Conservation (phyloP, 2,797 vertebrate species). For the Labeo calbasu region DNA sequence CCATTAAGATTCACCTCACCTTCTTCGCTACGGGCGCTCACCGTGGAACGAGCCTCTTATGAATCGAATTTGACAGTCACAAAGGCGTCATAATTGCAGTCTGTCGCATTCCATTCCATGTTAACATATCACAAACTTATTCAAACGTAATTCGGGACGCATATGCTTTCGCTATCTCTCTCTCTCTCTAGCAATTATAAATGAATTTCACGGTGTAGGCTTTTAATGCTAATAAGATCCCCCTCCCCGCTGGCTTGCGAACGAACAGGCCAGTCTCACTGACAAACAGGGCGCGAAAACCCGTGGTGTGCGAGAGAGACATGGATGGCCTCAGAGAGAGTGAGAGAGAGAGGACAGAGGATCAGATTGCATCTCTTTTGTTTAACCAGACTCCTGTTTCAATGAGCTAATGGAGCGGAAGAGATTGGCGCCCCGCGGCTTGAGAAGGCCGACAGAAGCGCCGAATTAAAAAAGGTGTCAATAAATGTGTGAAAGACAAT, state of each 20-base stretch:
- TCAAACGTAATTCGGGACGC: conserved; percentile 62
- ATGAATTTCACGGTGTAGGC: conserved; percentile 80
- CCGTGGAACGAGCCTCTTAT: conserved; percentile 36
- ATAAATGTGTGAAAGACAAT: conserved; percentile 85
- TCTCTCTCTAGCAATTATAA: conserved; percentile 73
- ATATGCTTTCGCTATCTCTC: conserved; percentile 48
- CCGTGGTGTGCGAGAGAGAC: conserved; percentile 28
- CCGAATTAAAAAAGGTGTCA: conserved; percentile 79
- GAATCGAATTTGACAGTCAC: conserved; percentile 78
- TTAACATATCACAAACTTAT: conserved; percentile 78
- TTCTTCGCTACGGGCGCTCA: conserved; percentile 28
- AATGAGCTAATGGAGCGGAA: conserved; percentile 96
- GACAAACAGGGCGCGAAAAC: conserved; percentile 46
- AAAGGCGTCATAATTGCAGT: conserved; percentile 80
- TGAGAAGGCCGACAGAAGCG: conserved; percentile 80
- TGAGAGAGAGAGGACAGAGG: conserved; percentile 46
- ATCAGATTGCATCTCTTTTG: conserved; percentile 85
- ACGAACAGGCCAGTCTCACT: conserved; percentile 54
- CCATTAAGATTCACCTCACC: conserved; percentile 46
- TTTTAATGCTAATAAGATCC: conserved; percentile 82
- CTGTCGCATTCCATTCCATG: conserved; percentile 77
- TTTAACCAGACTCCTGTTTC: conserved; percentile 84
- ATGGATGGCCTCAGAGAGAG: conserved; percentile 23
- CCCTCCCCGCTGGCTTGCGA: conserved; percentile 65
- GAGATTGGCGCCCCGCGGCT: conserved; percentile 79